Base-by-base conservation (phyloP, 2,113 vertebrate genomes). In the Neotragus moschatus region DNA sequence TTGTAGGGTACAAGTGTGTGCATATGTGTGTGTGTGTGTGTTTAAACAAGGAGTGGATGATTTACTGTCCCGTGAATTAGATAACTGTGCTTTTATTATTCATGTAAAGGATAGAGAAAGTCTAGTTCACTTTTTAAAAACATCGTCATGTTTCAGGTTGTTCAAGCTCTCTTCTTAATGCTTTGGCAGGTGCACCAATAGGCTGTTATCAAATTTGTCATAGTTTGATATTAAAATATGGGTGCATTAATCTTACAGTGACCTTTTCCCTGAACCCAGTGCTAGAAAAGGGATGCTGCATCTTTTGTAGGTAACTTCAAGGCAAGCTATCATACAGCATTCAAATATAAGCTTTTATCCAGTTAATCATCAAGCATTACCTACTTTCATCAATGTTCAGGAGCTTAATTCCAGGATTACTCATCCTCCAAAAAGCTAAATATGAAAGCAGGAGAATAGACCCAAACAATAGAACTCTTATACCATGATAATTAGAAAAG, bases 391-490 rank as follows among this genome's bases (percentile, higher is more conserved):
- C 99, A 98, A 95, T 98, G 98, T 98, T 98, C 98, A 49, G 98
- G 97, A 98, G 98, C 98, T 99, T 99, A 99, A 99, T 99, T 98
- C 98, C 96, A 97, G 98, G 98, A 99, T 99, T 98, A 99, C 97
- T 98, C 98, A 98, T 98, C 98, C 98, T 94, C 81, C 94, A 99
- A 98, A 99, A 99, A 98, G 96, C 98, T 97, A 98, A 99, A 99
- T 98, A 99, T 98, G 97, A 98, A 99, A 99, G 98, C 97, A 98
- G 98, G 98, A 98, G 98, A 98, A 98, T 61, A 98, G 98, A 98
- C 97, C 98, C 98, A 99, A 99, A 99, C 99, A 99, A 99, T 99
- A 98, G 98, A 98, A 98, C 98, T 99, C 99, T 99, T 99, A 99
- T 98, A 97, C 98, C 97, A 82, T 98, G 98, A 99, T 99, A 99